Conservation (phyloP, 2,888 invertebrate genomes). For the Archips crataeganus region DNA sequence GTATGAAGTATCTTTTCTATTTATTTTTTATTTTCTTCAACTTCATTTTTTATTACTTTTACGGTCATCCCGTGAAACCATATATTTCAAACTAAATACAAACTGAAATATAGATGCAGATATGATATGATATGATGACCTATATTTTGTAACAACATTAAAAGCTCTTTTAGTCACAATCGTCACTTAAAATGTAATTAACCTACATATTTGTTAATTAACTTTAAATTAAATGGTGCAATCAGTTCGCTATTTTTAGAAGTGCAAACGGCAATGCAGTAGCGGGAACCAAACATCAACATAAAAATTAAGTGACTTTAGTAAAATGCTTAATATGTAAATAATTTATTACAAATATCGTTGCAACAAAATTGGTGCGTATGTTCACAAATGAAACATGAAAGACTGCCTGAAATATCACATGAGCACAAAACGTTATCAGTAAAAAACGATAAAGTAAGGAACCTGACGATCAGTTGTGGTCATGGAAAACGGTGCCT, state of each 20-base stretch:
- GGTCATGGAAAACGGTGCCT: conserved; percentile 87
- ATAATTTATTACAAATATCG: conserved; percentile 59
- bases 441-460: conserved; percentile 57
- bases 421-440: conserved; percentile 56
- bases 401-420: conserved; percentile 48
- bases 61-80: too few relatives aligned
- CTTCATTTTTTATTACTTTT: too few relatives aligned
- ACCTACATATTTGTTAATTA: neutral
- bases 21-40: too few relatives aligned
- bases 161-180: neutral
- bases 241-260: neutral
- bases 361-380: conserved; percentile 46
- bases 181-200: conserved; percentile 1
- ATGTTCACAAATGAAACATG: conserved; percentile 33
- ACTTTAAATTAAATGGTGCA: neutral
- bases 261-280: neutral
- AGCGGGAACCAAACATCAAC: conserved; percentile 1
- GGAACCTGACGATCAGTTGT: conserved; percentile 75
- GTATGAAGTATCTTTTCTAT: too few relatives aligned
- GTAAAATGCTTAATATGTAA: conserved; percentile 50
- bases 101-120: too few relatives aligned
- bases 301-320: conserved; percentile 46
- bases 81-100: too few relatives aligned
- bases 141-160: conserved; percentile 10
- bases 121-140: too few relatives aligned